Base-by-base conservation (phyloP, 2,797 vertebrate species). In the Alfaro cultratus region DNA sequence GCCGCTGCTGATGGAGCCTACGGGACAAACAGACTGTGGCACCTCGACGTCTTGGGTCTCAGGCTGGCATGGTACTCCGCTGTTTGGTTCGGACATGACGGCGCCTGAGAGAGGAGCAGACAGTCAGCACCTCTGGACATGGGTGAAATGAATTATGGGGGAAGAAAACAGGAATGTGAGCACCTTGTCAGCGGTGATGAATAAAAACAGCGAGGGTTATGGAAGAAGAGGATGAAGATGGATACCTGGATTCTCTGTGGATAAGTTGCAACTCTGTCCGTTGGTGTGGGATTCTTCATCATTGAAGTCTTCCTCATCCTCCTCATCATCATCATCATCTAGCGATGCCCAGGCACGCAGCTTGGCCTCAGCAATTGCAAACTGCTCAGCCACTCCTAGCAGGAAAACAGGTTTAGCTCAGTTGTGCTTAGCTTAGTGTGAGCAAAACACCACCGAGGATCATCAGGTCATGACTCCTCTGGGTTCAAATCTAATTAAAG, bases 311-410 rank as follows among this genome's bases (percentile, higher is more conserved):
- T 94, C 93, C 68, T 99, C 94, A 8, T 94, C 93, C 60, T 99
- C 91, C 21, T 98, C 97, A 0, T 99, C 98, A 34, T 34, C 98
- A 34, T 34, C 34, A 0, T 98, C 97, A 3, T 99, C 98, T 81
- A 99, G 88, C 0, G 98, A 99, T 0, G 98, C 98, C 98, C 98
- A 99, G 47, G 98, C 98, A 1, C 98, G 95, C 81, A 99, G 97
- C 90, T 99, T 99, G 73, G 98, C 98, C 93, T 99, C 98, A 0
- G 98, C 98, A 0, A 99, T 99, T 90, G 97, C 98, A 89, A 99
- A 99, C 94, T 99, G 98, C 89, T 99, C 98, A 0, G 98, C 98
- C 53, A 98, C 97, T 62, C 97, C 97, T 98, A 72, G 26, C 9
- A 75, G 78, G 26, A 78, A 80, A 43, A 86, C 72, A 83, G 9